Base-by-base conservation (phyloP, 2,888 invertebrate species). In the Amblyteles armatorius region DNA sequence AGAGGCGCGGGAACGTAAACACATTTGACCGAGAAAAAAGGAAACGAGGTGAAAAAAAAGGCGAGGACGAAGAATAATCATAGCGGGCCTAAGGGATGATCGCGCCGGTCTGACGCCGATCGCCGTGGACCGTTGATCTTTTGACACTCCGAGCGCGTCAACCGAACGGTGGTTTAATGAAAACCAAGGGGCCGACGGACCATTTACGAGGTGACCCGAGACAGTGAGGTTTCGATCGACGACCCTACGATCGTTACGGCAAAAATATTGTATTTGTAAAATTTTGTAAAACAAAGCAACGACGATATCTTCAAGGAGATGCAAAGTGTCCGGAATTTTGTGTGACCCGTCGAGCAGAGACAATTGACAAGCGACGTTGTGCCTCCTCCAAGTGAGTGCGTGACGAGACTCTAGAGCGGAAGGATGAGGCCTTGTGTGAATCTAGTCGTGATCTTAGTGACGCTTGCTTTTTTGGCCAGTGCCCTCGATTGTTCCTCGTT, bases 361-460 rank as follows among this genome's bases (percentile, higher is more conserved):
- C 13, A 19, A 72, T 29, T 78, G 26, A 52, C 3, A 48, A 13
- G 60, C 29, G 13, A 29, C n/a, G 52, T 50, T 55, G 65, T 71
- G 44, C 26, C 36, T n/a, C 13, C 52, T 4, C n/a, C 22, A 36
- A 52, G 29, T 57, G 36, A n/a, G 33, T 22, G 29, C 48, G 55
- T 29, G 57, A 50, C 7, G 44, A 52, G 50, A 52, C 36, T 73
- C 67, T 40, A 48, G 26, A 29, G 73, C 50, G 13, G 50, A 76
- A 85, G 7, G 36, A 92, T 90, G 89, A 88, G 83, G 85, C 87
- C 86, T 85, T 87, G 88, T 90, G 90, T 91, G 84, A 90, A 90
- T 90, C 89, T 92, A 90, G 89, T 92, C 90, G 85, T 90, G 79
- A 86, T 90, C 69, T 73, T 90, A 83, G 84, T 92, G 76, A 84